phyloP scores from a whole-genome alignment of 2,113 vertebrate genomes.

The Fukomys damarensis region DNA sequence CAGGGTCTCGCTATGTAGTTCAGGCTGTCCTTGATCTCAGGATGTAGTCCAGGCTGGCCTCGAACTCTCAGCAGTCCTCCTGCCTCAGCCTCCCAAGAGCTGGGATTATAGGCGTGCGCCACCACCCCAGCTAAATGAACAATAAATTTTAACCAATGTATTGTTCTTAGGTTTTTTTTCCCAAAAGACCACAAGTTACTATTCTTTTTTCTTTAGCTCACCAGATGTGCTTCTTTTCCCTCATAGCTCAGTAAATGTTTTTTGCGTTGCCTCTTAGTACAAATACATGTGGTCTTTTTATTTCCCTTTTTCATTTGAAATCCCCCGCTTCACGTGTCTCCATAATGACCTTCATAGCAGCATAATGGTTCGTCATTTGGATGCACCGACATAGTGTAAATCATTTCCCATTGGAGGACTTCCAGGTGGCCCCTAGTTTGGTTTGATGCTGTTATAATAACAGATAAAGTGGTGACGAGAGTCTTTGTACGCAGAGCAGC shows the following conservation, averaged over 20 bases:
- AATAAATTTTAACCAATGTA: not conserved
- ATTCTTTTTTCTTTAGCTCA: not conserved
- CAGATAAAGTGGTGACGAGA: accelerated
- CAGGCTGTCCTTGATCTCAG: not conserved
- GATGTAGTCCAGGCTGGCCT: not conserved
- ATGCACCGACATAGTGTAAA: accelerated
- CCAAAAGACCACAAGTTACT: not conserved
- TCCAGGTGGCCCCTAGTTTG: not conserved
- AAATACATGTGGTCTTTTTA: accelerated
- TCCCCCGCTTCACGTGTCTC: accelerated
- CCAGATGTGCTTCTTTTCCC: not conserved
- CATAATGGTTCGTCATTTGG: accelerated
- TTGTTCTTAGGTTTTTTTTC: not conserved
- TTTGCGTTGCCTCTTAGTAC: too few relatives aligned
- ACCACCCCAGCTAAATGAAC: not conserved
- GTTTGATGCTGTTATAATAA: not conserved
- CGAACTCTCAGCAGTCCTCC: too few relatives aligned
- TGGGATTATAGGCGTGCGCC: not conserved
- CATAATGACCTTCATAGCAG: not conserved
- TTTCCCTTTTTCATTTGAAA: not conserved
- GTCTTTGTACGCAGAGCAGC: not conserved
- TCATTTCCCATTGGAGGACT: not conserved
- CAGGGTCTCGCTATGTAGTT: not conserved
- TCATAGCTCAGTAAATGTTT: accelerated
- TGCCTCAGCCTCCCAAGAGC: not conserved